A percentile compares a stretch with the other conserved stretches of the same genome.
Evolutionary conservation across 2,888 invertebrate genomes (phyloP).

Genomic region (Heterodera filipjevi): DNA sequence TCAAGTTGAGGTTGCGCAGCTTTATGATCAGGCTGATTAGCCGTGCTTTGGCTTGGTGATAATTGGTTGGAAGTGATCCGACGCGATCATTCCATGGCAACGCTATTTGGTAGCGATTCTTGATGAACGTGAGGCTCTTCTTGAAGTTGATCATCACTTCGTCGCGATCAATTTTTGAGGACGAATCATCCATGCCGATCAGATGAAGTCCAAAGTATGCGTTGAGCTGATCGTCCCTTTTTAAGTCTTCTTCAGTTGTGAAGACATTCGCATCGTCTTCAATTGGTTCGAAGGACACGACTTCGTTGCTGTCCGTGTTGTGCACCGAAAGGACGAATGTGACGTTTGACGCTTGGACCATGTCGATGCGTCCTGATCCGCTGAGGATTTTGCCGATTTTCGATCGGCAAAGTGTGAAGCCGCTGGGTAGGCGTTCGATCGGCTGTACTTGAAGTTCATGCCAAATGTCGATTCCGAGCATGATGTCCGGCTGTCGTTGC

Average conservation of each 20-base stretch:
- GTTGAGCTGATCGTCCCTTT: not conserved
- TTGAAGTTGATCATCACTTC: conserved; percentile 9
- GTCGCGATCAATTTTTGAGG: not conserved
- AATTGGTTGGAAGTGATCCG: not conserved
- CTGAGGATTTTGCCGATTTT: too few relatives aligned
- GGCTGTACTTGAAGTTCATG: too few relatives aligned
- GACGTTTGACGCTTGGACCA: too few relatives aligned
- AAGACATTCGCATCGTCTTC: too few relatives aligned
- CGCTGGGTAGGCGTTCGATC: too few relatives aligned
- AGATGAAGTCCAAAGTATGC: not conserved
- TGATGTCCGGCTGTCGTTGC: too few relatives aligned
- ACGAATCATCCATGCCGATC: conserved; percentile 1
- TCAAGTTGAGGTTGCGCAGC: not conserved
- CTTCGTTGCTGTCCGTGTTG: too few relatives aligned
- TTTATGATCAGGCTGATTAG: not conserved
- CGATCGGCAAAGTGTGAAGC: too few relatives aligned
- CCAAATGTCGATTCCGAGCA: too few relatives aligned
- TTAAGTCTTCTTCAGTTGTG: not conserved
- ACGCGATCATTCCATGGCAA: not conserved
- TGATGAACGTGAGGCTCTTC: not conserved
- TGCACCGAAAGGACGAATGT: too few relatives aligned
- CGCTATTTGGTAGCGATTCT: conserved; percentile 2
- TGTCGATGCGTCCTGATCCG: too few relatives aligned
- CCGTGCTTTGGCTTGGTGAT: not conserved
- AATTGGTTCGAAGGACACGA: too few relatives aligned